Percentiles rank a stretch among this genome's conserved stretches.
These are phyloP conservation scores for Synanthedon formicaeformis DNA, from an alignment of 2,888 invertebrate genomes.

Conservation along the genomic window DNA sequence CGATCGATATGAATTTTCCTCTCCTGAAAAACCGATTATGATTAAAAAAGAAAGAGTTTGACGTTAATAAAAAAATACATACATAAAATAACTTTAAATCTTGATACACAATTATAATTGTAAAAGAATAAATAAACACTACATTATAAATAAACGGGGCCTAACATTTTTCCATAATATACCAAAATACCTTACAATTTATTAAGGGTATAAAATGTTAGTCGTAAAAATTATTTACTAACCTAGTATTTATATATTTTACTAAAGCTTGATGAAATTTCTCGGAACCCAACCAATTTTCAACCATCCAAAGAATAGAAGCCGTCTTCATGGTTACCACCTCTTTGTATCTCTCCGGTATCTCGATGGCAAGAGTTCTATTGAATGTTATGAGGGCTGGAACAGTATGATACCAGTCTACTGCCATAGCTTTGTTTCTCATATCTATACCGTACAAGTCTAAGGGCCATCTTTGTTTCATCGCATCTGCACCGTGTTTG, in stretches of 20 bases:
- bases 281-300: slow-evolving; percentile 52
- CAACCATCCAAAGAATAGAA: slow-evolving; percentile 57
- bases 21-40: slow-evolving; percentile 28
- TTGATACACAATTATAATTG: neutral
- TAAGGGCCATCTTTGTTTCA: slow-evolving; percentile 17
- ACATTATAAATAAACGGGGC: no score
- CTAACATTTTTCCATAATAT: no score
- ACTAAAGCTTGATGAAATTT: slow-evolving; percentile 40
- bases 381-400: slow-evolving; percentile 44
- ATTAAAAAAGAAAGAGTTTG: neutral
- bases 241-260: slow-evolving; percentile 46
- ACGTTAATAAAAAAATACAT: no score
- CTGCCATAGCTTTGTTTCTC: slow-evolving; percentile 46
- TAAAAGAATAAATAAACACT: no score
- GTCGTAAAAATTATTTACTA: neutral
- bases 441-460: slow-evolving; percentile 39
- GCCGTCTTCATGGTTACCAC: slow-evolving; percentile 56
- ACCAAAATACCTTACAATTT: no score
- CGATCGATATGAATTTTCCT: slow-evolving; percentile 42
- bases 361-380: slow-evolving; percentile 38
- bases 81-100: neutral
- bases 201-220: no score
- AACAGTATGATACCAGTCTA: slow-evolving; percentile 42
- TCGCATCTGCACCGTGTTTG: slow-evolving; percentile 22
- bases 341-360: slow-evolving; percentile 38